Conservation (phyloP, 2,797 vertebrate genomes). For the Rhinichthys osculus region DNA sequence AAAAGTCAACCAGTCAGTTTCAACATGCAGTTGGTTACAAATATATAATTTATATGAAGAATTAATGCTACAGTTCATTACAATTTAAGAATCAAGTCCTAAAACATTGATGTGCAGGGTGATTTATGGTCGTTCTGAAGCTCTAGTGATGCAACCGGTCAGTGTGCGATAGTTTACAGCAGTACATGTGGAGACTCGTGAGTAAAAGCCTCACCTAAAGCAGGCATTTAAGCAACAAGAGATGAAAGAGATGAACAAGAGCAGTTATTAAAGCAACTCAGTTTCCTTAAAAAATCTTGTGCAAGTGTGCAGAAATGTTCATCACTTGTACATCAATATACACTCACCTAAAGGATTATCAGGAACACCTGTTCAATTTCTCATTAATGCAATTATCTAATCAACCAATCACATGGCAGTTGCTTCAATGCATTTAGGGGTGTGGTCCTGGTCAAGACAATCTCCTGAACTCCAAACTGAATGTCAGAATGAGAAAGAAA, state of each 20-base stretch:
- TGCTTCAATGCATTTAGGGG: too few species aligned
- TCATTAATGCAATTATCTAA: too few species aligned
- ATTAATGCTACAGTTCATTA: background rate
- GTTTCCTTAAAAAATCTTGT: background rate
- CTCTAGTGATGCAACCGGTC: background rate
- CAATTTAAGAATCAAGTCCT: background rate
- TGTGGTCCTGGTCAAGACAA: too few species aligned
- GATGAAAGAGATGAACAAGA: background rate
- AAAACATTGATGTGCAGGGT: background rate
- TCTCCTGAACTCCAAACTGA: too few species aligned
- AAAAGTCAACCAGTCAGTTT: constrained; percentile 5
- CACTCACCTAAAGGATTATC: too few species aligned
- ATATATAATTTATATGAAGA: background rate
- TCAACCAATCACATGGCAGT: too few species aligned
- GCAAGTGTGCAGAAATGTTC: background rate
- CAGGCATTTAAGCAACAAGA: constrained; percentile 37
- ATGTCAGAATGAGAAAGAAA: too few species aligned
- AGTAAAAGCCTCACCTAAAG: constrained; percentile 26
- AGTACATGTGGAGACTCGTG: constrained; percentile 12
- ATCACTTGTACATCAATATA: background rate
- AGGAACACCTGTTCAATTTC: too few species aligned
- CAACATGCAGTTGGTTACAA: background rate
- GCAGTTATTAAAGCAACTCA: background rate
- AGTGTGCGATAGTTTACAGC: background rate
- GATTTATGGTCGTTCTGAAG: background rate